These are phyloP conservation scores for Oxycera nigricornis DNA, from an alignment of 2,888 invertebrate genomes.

Conservation along the genomic window DNA sequence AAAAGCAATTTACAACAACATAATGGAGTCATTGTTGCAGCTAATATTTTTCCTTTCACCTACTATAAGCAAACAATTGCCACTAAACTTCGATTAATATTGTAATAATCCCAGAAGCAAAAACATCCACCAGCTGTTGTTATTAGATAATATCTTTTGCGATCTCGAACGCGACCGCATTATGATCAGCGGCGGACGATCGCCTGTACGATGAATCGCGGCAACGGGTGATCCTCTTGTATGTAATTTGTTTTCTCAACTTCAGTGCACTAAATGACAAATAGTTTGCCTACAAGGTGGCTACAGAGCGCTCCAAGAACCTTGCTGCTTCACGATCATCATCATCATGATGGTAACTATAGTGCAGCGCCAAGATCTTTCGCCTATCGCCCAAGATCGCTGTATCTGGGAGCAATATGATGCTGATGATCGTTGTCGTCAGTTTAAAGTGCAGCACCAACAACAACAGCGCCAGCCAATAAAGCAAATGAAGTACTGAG, in stretches of 20 bases:
- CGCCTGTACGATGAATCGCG: neutral
- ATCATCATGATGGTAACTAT: neutral
- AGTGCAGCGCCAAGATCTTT: constrained; percentile 14
- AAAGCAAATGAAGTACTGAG: constrained; percentile 19
- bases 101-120: neutral
- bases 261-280: constrained; percentile 34
- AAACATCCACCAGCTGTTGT: neutral
- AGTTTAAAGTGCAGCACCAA: neutral
- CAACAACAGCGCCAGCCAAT: neutral
- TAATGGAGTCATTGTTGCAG: neutral
- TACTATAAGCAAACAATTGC: constrained; percentile 19
- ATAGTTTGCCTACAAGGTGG: constrained; percentile 17
- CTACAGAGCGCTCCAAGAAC: neutral
- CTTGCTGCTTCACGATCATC: neutral
- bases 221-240: constrained; percentile 1
- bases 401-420: constrained; percentile 14
- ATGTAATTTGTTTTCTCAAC: constrained; percentile 29
- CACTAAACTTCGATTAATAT: constrained; percentile 27
- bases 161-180: constrained; percentile 13
- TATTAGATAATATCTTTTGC: constrained; percentile 32
- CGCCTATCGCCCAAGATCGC: constrained; percentile 17
- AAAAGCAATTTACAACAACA: neutral
- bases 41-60: constrained; percentile 1
- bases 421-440: constrained; percentile 27
- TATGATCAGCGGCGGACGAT: constrained; percentile 18